Evolutionary conservation across 2,888 invertebrate genomes (phyloP).

Genomic region (Catonia carolina): DNA sequence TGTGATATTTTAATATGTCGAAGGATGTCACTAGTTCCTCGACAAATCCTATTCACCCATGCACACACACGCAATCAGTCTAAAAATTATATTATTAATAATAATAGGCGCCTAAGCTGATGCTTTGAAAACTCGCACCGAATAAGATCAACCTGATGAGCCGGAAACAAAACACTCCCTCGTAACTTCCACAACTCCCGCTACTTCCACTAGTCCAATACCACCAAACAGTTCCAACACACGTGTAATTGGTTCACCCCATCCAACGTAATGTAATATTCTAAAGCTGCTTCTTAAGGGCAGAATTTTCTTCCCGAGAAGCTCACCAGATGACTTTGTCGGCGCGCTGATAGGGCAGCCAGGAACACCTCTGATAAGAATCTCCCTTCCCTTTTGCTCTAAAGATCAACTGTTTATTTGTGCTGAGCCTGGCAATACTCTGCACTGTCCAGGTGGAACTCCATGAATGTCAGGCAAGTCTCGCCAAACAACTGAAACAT

Average conservation of each 20-base stretch:
- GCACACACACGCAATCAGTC: too few species aligned
- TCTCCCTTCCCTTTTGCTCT: not conserved
- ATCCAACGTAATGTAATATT: constrained; percentile 15
- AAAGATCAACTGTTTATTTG: constrained; percentile 60
- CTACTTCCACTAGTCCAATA: constrained; percentile 12
- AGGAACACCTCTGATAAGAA: constrained; percentile 1
- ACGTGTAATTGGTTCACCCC: constrained; percentile 22
- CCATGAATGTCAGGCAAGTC: constrained; percentile 91
- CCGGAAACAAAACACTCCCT: constrained; percentile 34
- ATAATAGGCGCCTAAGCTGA: constrained; percentile 5
- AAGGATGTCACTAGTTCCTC: too few species aligned
- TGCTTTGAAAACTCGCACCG: constrained; percentile 24
- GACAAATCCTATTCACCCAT: too few species aligned
- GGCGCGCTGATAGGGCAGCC: constrained; percentile 25
- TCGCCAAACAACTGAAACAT: constrained; percentile 72
- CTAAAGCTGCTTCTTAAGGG: constrained; percentile 41
- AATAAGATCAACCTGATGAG: constrained; percentile 32
- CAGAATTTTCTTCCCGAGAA: constrained; percentile 34
- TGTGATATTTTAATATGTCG: too few species aligned
- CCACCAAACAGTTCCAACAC: not conserved
- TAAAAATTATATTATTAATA: too few species aligned
- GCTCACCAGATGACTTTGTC: constrained; percentile 35
- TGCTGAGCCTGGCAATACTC: constrained; percentile 99
- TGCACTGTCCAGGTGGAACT: constrained; percentile 97
- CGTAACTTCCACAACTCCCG: constrained; percentile 13